phyloP scores from a whole-genome alignment of 1,140 invertebrate species.

The Musca vetustissima region DNA sequence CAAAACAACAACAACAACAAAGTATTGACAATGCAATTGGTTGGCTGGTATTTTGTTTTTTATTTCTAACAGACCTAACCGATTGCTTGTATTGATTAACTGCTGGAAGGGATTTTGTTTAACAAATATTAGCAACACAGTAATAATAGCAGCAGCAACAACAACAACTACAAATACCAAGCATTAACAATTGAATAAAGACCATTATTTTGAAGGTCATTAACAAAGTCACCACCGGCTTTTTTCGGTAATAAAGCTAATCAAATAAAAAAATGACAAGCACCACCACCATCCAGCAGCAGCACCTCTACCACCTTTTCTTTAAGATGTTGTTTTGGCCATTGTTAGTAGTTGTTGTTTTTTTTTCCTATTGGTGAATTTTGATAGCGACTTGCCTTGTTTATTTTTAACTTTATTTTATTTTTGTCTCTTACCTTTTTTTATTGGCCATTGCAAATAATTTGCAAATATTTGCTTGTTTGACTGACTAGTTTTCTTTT shows the following conservation, averaged over 20 bases:
- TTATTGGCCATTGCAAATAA: neutral
- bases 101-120: neutral
- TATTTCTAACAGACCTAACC: too few relatives aligned
- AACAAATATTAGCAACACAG: constrained; percentile 2
- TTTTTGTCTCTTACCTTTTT: neutral
- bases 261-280: too few relatives aligned
- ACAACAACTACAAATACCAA: neutral
- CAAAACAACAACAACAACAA: neutral
- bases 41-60: too few relatives aligned
- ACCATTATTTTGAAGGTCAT: constrained; percentile 15
- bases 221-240: neutral
- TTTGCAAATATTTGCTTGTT: neutral
- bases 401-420: too few relatives aligned
- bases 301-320: too few relatives aligned
- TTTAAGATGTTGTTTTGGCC: neutral
- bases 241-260: too few relatives aligned
- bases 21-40: neutral
- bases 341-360: neutral
- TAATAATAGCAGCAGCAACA: neutral
- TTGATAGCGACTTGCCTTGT: too few relatives aligned
- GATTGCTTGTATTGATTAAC: too few relatives aligned
- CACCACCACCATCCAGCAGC: too few relatives aligned
- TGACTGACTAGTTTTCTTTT: neutral
- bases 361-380: neutral
- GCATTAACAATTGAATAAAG: constrained; percentile 9